Evolutionary conservation across 2,797 vertebrate genomes (phyloP).

Genomic region (Propithecus perrieri): DNA sequence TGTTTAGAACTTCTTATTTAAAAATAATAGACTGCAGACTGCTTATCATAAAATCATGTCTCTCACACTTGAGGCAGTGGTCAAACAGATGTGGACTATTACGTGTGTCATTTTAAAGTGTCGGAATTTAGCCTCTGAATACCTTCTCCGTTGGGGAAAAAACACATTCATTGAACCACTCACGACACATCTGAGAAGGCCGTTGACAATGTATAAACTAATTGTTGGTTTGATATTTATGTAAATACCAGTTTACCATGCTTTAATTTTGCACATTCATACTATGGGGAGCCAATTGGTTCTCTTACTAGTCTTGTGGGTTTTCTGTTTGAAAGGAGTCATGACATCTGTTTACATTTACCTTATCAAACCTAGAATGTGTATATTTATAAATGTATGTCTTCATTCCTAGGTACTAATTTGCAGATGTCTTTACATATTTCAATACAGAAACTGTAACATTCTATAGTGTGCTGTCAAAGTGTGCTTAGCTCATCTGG

Average conservation of each 20-base stretch:
- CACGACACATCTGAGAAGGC: constrained; percentile 74
- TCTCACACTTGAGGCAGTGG: constrained; percentile 63
- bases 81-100: constrained; percentile 70
- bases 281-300: constrained; percentile 78
- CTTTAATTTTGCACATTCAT: constrained; percentile 87
- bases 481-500: constrained; percentile 85
- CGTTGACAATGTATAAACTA: constrained; percentile 78
- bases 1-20: constrained; percentile 78
- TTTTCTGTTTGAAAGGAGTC: constrained; percentile 85
- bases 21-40: constrained; percentile 73
- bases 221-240: constrained; percentile 85
- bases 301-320: constrained; percentile 80
- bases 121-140: constrained; percentile 77
- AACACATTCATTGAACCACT: constrained; percentile 69
- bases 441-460: constrained; percentile 84
- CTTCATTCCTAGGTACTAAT: constrained; percentile 86
- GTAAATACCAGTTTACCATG: constrained; percentile 85
- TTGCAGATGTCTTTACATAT: constrained; percentile 85
- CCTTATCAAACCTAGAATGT: constrained; percentile 81
- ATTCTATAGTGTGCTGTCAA: constrained; percentile 84
- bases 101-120: constrained; percentile 68
- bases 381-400: constrained; percentile 78
- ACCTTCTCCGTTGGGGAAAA: constrained; percentile 73
- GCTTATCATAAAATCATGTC: constrained; percentile 75
- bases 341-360: constrained; percentile 84